Evolutionary conservation across 2,113 vertebrate genomes (phyloP), one percentile per base, ranked within the genome.

Genomic region (Triplophysa tibetana): DNA sequence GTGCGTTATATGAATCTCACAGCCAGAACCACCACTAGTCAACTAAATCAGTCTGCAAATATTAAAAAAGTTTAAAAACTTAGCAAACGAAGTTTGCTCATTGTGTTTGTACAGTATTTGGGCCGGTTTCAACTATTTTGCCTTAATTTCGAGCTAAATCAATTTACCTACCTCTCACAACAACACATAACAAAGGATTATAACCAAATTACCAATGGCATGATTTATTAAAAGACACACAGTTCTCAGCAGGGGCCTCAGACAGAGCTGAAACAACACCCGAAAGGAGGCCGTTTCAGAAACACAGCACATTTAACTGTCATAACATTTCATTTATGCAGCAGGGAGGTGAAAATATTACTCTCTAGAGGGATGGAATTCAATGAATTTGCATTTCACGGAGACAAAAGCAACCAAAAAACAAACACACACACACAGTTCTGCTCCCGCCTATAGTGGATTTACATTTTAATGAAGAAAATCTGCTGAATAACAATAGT

Each of bases 401-500:
- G 70, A 43, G 33, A 74, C 54, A 43, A 21, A 33, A 60, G n/a
- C 60, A 45, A 74, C 21, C 33, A 52, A 24, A 23, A 60, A 41
- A 58, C 29, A 73, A 43, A 23, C 54, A 16, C 2, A 29, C 70
- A 41, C 11, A 58, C 6, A 23, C 29, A 16, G 54, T 23, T 48
- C 26, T 2, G 26, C 23, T 56, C 4, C 58, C 7, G 9, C 23
- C 70, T 54, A 17, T 56, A 43, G n/a, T 61, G 1, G 0, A 43
- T 61, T 74, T 74, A 74, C 70, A 74, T 74, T 60, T 60, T 23
- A 60, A 73, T 74, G 33, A 74, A 74, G 33, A 23, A 23, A 41
- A 74, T 24, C 19, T 43, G 54, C 16, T 9, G 13, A 43, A 24
- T 74, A 24, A 21, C n/a, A 60, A 24, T 8, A 38, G 19, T 72